Base-by-base conservation (phyloP, 1,140 invertebrate species). In the Temnothorax curvispinosus region DNA sequence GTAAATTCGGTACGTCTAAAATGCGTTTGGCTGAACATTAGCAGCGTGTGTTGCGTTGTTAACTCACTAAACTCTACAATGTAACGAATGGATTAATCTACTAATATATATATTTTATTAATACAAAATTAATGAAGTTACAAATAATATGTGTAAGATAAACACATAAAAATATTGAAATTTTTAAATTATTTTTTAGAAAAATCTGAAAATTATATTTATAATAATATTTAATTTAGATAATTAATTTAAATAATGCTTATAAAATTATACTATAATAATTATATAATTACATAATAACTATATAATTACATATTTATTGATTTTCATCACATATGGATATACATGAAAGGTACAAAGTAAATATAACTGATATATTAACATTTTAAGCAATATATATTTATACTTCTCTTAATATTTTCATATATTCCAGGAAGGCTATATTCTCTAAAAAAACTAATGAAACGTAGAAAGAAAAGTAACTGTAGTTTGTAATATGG, bases 21-120 rank as follows among this genome's bases (percentile, higher is more conserved):
- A 82, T 32, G 44, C 80, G 27, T 58, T 74, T 62, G 41, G 27
- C 9, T 84, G 69, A 82, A 74, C 21, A 38, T 74, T 84, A 74
- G n/a, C 27, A 50, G 41, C 50, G 50, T 72, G 18, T 74, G 18
- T 74, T 21, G 52, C 13, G 18, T 62, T 44, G 32, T 62, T 84
- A 38, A 38, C 32, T 50, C 18, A 41, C 69, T 74, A 74, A 82
- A 74, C 13, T 58, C 38, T 72, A 44, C 32, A 74, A 38, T 60
- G 13, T 56, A 71, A 81, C 78, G 15, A 71, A 4, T 18, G 5
- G 11, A 38, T 72, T 44, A 44, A 58, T 81, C 41, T 27, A 65
- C 8, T 13, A 67, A 18, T 18, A 27, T 27, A 27, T 27, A 27
- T 27, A 60, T 72, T 18, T 27, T 69, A 50, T 47, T 27, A 27